Evolutionary conservation across 2,888 invertebrate species (phyloP).

Genomic region (Bugulina stolonifera): DNA sequence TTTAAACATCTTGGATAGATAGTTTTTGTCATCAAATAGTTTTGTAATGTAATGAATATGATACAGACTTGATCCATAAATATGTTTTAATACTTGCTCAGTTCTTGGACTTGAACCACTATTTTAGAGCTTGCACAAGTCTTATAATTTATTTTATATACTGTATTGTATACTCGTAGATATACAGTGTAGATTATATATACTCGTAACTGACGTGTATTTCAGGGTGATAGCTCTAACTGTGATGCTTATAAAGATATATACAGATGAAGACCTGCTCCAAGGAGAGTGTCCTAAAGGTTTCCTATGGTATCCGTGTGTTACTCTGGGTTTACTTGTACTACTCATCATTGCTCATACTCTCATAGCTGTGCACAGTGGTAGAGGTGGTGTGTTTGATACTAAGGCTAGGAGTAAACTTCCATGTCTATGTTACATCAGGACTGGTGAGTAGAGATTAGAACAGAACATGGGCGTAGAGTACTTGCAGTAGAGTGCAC

Average conservation of each 20-base stretch:
- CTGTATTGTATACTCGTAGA: too few species aligned
- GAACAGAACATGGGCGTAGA: neutral
- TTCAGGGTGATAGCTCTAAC: neutral
- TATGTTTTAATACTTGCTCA: too few species aligned
- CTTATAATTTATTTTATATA: neutral
- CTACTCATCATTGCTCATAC: neutral
- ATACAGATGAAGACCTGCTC: neutral
- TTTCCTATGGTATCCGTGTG: conserved; percentile 6
- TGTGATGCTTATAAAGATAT: neutral
- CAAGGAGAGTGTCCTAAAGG: neutral
- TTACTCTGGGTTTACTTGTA: neutral
- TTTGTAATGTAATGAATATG: too few species aligned
- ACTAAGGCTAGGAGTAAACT: neutral
- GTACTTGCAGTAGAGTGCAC: neutral
- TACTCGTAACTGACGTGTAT: neutral
- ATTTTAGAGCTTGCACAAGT: too few species aligned
- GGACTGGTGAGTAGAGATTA: neutral
- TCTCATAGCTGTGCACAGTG: conserved; percentile 2
- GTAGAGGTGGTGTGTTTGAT: neutral
- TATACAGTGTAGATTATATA: too few species aligned
- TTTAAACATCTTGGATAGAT: too few species aligned
- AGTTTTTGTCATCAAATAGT: too few species aligned
- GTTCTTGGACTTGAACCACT: too few species aligned
- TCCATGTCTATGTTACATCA: neutral
- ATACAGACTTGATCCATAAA: too few species aligned